Evolutionary conservation across 2,888 invertebrate genomes (phyloP).

Genomic region (Drosophila ezoana): DNA sequence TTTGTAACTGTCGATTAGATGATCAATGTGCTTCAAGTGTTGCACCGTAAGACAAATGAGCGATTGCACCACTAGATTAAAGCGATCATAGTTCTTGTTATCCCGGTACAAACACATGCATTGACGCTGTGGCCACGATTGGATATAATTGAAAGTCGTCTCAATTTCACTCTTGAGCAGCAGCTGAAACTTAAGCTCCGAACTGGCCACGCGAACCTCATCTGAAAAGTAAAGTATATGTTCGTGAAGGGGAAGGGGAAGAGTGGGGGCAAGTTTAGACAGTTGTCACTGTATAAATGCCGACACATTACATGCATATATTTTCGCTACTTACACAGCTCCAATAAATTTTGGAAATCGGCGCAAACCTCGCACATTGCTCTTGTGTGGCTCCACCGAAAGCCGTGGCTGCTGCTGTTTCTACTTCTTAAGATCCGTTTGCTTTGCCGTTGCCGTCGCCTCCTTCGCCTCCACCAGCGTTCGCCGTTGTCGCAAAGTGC

Average conservation of each 20-base stretch:
- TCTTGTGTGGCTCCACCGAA: slow-evolving; percentile 46
- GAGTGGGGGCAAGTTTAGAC: slow-evolving; percentile 34
- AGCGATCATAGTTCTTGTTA: slow-evolving; percentile 95
- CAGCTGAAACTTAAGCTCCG: slow-evolving; percentile 89
- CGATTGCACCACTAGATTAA: slow-evolving; percentile 95
- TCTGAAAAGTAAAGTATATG: slow-evolving; percentile 85
- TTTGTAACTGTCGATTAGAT: slow-evolving; percentile 86
- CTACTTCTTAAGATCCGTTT: slow-evolving; percentile 61
- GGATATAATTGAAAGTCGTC: slow-evolving; percentile 92
- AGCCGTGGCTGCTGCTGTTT: slow-evolving; percentile 52
- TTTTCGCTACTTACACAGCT: slow-evolving; percentile 89
- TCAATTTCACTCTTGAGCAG: slow-evolving; percentile 93
- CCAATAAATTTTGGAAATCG: slow-evolving; percentile 96
- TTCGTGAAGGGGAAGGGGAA: slow-evolving; percentile 22
- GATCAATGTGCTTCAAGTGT: slow-evolving; percentile 91
- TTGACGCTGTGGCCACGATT: slow-evolving; percentile 96
- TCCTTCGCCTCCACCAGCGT: slow-evolving; percentile 49
- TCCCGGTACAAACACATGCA: slow-evolving; percentile 98
- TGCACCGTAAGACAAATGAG: slow-evolving; percentile 93
- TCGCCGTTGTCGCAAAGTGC: slow-evolving; percentile 52
- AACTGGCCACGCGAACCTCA: slow-evolving; percentile 91
- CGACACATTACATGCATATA: slow-evolving; percentile 32
- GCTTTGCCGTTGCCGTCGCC: slow-evolving; percentile 45
- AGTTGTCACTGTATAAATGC: slow-evolving; percentile 48
- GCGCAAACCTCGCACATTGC: slow-evolving; percentile 97